Base-by-base conservation (phyloP, 2,888 invertebrate species). In the Pilophorus perplexus region DNA sequence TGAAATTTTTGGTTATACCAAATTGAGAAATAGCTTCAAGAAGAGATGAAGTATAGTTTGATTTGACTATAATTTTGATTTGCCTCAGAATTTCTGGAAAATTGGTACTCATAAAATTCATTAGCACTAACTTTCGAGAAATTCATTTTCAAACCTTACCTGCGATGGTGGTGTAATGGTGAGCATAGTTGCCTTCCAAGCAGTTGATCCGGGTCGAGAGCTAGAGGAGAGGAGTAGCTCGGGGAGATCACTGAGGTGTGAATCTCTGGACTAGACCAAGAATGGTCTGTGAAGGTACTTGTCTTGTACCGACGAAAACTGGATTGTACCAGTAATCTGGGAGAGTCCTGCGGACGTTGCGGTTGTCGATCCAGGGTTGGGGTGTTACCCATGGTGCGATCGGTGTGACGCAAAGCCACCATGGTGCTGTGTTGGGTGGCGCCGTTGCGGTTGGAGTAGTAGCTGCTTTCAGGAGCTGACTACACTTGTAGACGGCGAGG, bases 161-260 rank as follows among this genome's bases (percentile, higher is more conserved):
- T n/a, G 75, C 75, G 76, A 74, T 76, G 75, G 76, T 75, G 75
- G 75, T 76, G 76, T 75, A 76, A 76, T 76, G 75, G 75, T 75
- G 72, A 75, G 74, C 74, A 74, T 74, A 74, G 73, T 73, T 74
- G 74, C 73, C 74, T 74, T 74, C 74, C 73, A 74, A 74, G 74
- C 74, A 75, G 74, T 74, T 74, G 74, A 74, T 74, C 74, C 74
- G 74, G 74, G 74, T 74, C n/a, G n/a, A n/a, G n/a, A n/a, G n/a
- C n/a, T n/a, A n/a, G n/a, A n/a, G n/a, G n/a, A n/a, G n/a, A n/a
- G n/a, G n/a, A n/a, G n/a, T n/a, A n/a, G n/a, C n/a, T n/a, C n/a
- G n/a, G n/a, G n/a, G n/a, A n/a, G n/a, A n/a, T n/a, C n/a, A n/a
- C n/a, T n/a, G n/a, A n/a, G n/a, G n/a, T n/a, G 46, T 46, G 18